A percentile compares a stretch with the other conserved stretches of the same genome.
Conservation (phyloP, 1,140 invertebrate species). For the Lanistes nyassanus region DNA sequence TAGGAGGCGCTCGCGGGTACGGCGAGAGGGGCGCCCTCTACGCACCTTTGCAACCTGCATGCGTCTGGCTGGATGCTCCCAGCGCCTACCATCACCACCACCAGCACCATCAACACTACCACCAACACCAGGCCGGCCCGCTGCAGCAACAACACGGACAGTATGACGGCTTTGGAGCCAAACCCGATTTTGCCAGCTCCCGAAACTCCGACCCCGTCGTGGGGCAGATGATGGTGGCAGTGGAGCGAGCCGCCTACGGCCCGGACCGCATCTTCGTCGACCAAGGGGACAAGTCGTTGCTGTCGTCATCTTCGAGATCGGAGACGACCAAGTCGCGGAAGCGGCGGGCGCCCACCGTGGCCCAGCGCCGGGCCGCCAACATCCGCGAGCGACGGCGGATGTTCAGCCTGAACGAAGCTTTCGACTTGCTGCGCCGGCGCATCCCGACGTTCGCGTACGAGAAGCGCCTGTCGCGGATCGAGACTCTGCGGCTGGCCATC, state of each 20-base stretch:
- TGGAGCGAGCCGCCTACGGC: no score
- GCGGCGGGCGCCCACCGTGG: conserved; percentile 47
- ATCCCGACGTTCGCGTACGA: conserved; percentile 99
- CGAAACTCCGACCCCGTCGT: no score
- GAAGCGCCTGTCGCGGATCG: conserved; percentile 95
- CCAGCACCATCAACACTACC: no score
- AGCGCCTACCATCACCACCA: no score
- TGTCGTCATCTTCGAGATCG: neutral
- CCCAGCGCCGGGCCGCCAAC: conserved; percentile 58
- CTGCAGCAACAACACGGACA: no score
- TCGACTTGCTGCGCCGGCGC: conserved; percentile 73
- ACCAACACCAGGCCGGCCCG: no score
- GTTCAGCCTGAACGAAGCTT: conserved; percentile 98
- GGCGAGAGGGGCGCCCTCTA: neutral
- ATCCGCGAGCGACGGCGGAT: conserved; percentile 88
- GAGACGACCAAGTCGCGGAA: conserved; percentile 32
- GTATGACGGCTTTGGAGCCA: no score
- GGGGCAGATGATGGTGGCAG: no score
- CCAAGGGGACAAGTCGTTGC: no score
- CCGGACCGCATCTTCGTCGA: no score
- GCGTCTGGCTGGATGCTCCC: conserved; percentile 13
- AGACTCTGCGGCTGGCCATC: conserved; percentile 94
- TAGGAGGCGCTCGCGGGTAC: conserved; percentile 4
- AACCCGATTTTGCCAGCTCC: no score
- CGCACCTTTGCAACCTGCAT: conserved; percentile 2